These are phyloP conservation scores for Drosophila grimshawi DNA, from an alignment of 1,140 invertebrate genomes.

Conservation along the genomic window DNA sequence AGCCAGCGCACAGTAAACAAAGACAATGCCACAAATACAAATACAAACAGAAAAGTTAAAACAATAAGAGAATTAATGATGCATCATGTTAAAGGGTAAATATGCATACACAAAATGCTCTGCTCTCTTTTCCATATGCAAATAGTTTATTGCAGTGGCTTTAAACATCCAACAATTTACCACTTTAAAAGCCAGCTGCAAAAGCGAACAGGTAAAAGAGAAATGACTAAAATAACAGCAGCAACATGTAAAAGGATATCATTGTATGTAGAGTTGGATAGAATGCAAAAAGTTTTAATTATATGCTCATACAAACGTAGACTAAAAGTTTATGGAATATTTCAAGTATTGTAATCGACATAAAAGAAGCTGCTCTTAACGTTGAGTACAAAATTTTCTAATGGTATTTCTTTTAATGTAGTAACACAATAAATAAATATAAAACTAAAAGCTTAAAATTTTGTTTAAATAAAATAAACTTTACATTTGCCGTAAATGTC, in stretches of 20 bases:
- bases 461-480: background rate
- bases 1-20: conserved; percentile 14
- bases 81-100: conserved; percentile 24
- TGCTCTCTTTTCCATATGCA: background rate
- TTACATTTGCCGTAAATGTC: background rate
- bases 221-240: background rate
- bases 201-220: background rate
- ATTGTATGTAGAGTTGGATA: background rate
- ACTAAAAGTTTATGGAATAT: background rate
- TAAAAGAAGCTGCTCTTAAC: background rate
- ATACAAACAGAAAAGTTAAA: conserved; percentile 10
- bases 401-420: background rate
- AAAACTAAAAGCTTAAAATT: background rate
- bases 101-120: conserved; percentile 1
- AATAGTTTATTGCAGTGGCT: conserved; percentile 28
- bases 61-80: conserved; percentile 36
- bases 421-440: background rate
- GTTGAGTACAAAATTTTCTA: background rate
- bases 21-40: conserved; percentile 17
- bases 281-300: background rate
- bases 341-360: conserved; percentile 1
- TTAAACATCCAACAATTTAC: conserved; percentile 7
- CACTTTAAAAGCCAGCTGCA: background rate
- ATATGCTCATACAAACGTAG: background rate
- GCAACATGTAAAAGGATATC: background rate